Evolutionary conservation across 2,797 vertebrate genomes (phyloP).

Genomic region (Crocidura indochinensis): DNA sequence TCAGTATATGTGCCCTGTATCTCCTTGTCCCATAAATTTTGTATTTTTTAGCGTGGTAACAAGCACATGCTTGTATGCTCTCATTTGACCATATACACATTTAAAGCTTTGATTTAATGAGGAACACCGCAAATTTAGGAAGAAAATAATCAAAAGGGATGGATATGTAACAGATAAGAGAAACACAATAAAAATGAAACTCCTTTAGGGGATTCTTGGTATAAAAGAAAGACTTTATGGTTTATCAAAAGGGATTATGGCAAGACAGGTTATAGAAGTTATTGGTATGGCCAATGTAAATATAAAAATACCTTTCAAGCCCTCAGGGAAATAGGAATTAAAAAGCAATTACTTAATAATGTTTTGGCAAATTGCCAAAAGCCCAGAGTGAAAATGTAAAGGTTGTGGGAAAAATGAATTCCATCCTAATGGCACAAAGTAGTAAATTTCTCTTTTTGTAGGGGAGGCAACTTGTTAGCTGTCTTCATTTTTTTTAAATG

Average conservation of each 20-base stretch:
- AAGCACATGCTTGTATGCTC: slow-evolving; percentile 39
- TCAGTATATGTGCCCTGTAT: neutral
- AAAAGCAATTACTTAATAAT: slow-evolving; percentile 2
- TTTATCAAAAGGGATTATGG: neutral
- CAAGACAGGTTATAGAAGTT: neutral
- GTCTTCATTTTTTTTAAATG: slow-evolving; percentile 40
- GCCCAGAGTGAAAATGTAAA: neutral
- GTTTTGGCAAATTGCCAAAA: slow-evolving; percentile 45
- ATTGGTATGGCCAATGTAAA: neutral
- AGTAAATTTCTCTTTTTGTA: neutral
- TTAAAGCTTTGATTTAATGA: slow-evolving; percentile 2
- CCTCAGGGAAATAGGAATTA: neutral
- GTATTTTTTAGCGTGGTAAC: neutral
- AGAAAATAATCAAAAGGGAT: neutral
- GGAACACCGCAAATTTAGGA: neutral
- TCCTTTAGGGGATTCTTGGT: neutral
- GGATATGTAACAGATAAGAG: neutral
- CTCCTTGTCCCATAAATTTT: neutral
- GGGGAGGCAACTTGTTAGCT: neutral
- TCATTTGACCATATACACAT: slow-evolving; percentile 37
- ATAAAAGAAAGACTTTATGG: neutral
- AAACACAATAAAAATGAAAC: neutral
- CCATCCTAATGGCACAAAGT: neutral
- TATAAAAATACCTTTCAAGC: neutral
- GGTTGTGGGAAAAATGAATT: neutral